Base-by-base conservation (phyloP, 1,140 invertebrate genomes). In the Cardiocondyla obscurior region DNA sequence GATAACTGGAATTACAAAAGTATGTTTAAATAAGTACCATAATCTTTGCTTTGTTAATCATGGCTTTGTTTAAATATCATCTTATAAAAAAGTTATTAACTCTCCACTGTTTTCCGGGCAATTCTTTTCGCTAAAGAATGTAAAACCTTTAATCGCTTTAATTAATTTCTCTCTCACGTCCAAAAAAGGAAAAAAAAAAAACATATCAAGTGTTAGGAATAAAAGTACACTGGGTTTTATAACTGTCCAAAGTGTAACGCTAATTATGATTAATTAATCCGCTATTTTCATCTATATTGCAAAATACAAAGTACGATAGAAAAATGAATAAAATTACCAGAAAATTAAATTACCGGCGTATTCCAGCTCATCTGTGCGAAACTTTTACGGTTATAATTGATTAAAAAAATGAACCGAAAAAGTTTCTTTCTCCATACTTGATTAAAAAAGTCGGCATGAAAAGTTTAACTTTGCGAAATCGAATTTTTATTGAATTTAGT, bases 401-500 rank as follows among this genome's bases (percentile, higher is more conserved):
- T 22, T 62, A 1, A 42, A 42, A 42, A 42, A 42, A 42, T 42
- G 0, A 39, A 39, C 22, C 10, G 19, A 60, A 62, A 39, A 6
- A 22, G n/a, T 19, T 69, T 14, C 5, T 22, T 36, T 36, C 4
- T 28, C 2, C n/a, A 22, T 19, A 19, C n/a, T 51, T 51, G 25
- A 65, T 69, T 67, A 30, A 53, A 53, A 53, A 53, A 22, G 30
- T 33, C 30, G 2, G 6, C 12, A 22, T 16, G 19, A 49, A 30
- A 30, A 49, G 49, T 1, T 30, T 30, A 49, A 51, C n/a, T 51
- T 67, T 19, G 16, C 10, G 2, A 49, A 49, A 30, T 33, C 10
- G n/a, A 69, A 67, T 49, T 67, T 67, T 67, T 67, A 30, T 30
- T 62, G 16, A 67, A 67, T 51, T 33, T 69, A 8, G 2, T 22